Base-by-base conservation (phyloP, 37 sponge, comb jelly and placozoan genomes). In the Oscarella lobularis region DNA sequence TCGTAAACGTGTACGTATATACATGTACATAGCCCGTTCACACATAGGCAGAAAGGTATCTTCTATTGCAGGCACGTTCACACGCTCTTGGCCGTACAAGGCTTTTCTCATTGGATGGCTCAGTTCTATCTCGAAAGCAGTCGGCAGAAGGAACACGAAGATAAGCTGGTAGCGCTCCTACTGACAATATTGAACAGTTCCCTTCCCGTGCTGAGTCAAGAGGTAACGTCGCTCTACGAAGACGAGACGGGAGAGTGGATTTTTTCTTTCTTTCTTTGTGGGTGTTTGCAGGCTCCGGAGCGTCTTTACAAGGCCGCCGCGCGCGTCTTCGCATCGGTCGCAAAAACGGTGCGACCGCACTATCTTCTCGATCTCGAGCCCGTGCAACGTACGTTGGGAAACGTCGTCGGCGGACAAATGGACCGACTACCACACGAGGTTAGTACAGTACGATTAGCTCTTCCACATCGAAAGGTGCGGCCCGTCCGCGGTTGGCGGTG, bases 91-190 rank as follows among this genome's bases (percentile, higher is more conserved):
- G 80, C 91, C 0, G 69, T 90, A 2, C 84, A 77, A 33, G 87
- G 87, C 0, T 87, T 74, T 80, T 65, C 72, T 2, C 84, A 83
- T 76, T 90, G 91, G 91, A 72, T 90, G 67, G 80, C 82, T 30
- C 67, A 84, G 55, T 73, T 79, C 79, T 75, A 90, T 67, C 78
- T 85, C 6, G 69, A 67, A 66, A 38, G 77, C 0, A 39, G 79
- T 33, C 37, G 87, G 1, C 37, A 41, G 3, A 2, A 36, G 2
- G 66, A 88, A n/a, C 55, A 65, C 2, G 34, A 73, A 1, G 67
- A 79, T 27, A 36, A 66, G 41, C 3, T 78, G 73, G 1, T 31
- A 30, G 73, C 67, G 33, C 30, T 88, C 40, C 3, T 77, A 38
- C 35, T 75, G 34, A 38, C 75, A 31, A 39, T 73, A 4, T 81